Conservation (phyloP, 1,140 invertebrate genomes). For the Nasonia longicornis region DNA sequence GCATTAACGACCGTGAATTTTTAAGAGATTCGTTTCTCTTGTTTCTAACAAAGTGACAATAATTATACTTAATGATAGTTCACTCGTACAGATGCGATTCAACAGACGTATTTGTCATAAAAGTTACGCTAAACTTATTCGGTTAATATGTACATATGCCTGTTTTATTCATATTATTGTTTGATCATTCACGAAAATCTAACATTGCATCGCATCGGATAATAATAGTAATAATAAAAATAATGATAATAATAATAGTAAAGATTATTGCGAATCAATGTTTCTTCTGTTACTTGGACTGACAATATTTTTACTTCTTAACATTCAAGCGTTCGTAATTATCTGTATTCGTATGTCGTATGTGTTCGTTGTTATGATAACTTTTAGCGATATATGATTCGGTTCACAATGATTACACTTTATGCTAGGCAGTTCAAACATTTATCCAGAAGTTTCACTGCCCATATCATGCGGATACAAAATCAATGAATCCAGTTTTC, state of each 20-base stretch:
- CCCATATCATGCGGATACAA: slow-evolving; percentile 26
- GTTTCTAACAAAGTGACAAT: slow-evolving; percentile 41
- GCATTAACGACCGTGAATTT: slow-evolving; percentile 39
- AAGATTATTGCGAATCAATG: slow-evolving; percentile 42
- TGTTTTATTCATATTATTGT: slow-evolving; percentile 43
- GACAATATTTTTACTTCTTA: slow-evolving; percentile 37
- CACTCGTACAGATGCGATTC: slow-evolving; percentile 39
- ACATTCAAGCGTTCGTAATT: slow-evolving; percentile 35
- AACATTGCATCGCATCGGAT: slow-evolving; percentile 36
- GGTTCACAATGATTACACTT: slow-evolving; percentile 35
- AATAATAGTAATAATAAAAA: slow-evolving; percentile 16
- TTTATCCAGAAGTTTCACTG: slow-evolving; percentile 22
- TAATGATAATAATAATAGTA: slow-evolving; percentile 24
- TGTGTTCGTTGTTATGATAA: slow-evolving; percentile 43
- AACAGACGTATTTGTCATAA: slow-evolving; percentile 39
- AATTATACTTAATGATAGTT: slow-evolving; percentile 41
- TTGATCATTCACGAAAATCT: slow-evolving; percentile 45
- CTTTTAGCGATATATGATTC: slow-evolving; percentile 41
- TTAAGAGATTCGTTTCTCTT: slow-evolving; percentile 42
- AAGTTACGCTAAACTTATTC: slow-evolving; percentile 44
- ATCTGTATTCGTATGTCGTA: slow-evolving; percentile 36
- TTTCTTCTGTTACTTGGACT: slow-evolving; percentile 41
- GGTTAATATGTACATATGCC: slow-evolving; percentile 45
- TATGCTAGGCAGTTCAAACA: slow-evolving; percentile 35
- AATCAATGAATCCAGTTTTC: slow-evolving; percentile 36